phyloP scores from a whole-genome alignment of 2,113 vertebrate species.

The Microcebus jonahi region DNA sequence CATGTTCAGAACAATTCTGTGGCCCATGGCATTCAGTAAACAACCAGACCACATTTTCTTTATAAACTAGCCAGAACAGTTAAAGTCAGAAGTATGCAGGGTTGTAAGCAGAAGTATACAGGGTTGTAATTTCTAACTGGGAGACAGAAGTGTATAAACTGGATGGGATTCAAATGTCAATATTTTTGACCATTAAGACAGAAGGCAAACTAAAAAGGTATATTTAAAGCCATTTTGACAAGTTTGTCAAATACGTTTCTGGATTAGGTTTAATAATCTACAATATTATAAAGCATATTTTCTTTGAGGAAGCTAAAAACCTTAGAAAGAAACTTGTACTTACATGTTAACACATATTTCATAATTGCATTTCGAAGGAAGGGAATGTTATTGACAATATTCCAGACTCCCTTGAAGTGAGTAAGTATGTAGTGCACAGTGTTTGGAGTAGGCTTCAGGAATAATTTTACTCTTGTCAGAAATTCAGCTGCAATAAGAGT shows the following conservation, averaged over 20 bases:
- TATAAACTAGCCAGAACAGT: background rate
- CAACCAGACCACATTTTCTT: background rate
- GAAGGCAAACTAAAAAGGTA: background rate
- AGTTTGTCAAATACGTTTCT: background rate
- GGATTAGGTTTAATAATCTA: background rate
- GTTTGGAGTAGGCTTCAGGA: slow-evolving; percentile 92
- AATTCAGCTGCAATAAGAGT: slow-evolving; percentile 89
- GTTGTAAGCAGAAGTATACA: background rate
- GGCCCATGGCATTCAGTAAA: background rate
- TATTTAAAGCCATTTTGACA: background rate
- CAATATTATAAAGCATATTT: background rate
- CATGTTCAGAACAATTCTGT: background rate
- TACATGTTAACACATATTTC: slow-evolving; percentile 96
- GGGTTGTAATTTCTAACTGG: background rate
- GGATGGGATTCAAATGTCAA: background rate
- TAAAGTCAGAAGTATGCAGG: background rate
- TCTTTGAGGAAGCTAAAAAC: background rate
- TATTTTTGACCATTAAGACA: background rate
- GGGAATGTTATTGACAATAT: slow-evolving; percentile 94
- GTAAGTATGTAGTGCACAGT: slow-evolving; percentile 96
- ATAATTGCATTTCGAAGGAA: slow-evolving; percentile 93
- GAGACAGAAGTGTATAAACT: background rate
- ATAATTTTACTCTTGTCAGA: slow-evolving; percentile 90
- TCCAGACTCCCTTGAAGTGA: slow-evolving; percentile 95
- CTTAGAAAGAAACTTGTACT: slow-evolving; percentile 80